Evolutionary conservation across 2,888 invertebrate genomes (phyloP), one percentile per base, ranked within the genome.

Genomic region (Eupsilia transversa): DNA sequence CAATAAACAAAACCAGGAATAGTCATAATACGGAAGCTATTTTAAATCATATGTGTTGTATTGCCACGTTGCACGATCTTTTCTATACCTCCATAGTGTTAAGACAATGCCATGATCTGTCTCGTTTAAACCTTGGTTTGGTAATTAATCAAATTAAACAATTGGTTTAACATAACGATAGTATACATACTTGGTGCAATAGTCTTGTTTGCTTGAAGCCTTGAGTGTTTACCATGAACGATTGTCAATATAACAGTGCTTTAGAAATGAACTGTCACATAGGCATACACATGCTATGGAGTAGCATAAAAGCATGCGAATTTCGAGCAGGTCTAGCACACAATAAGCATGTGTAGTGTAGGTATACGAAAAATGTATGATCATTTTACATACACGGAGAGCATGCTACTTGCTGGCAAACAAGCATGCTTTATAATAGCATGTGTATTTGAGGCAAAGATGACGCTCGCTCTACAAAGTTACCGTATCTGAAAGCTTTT

Each of bases 131-230:
- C 84, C 84, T 85, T 54, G 54, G 6, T 30, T 23, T n/a, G 10
- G 46, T 69, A 68, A 85, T 85, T 75, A 85, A 68, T 68, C 43
- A 71, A 70, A 68, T 56, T 1, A 66, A 68, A 61, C 75, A 65
- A 64, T 77, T 49, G 41, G 38, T 80, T 12, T 49, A 64, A 64
- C 46, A 14, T 69, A 63, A 69, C 33, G 65, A 74, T 74, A 70
- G 41, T 64, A 38, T 64, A 33, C 43, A 46, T 79, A 57, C 6
- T 23, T 74, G 7, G 14, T 56, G 30, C 1, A 6, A 5, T 27
- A n/a, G 9, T 65, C 56, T 64, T 60, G 38, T 49, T 54, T 38
- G 12, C 4, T 43, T 20, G 63, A 27, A 79, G 52, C 72, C 65
- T 72, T 72, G 80, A 23, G 27, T 59, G 10, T 41, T 17, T 49